A percentile compares a stretch with the other conserved stretches of the same genome.
Conservation (phyloP, 1,140 invertebrate genomes). For the Musca domestica region DNA sequence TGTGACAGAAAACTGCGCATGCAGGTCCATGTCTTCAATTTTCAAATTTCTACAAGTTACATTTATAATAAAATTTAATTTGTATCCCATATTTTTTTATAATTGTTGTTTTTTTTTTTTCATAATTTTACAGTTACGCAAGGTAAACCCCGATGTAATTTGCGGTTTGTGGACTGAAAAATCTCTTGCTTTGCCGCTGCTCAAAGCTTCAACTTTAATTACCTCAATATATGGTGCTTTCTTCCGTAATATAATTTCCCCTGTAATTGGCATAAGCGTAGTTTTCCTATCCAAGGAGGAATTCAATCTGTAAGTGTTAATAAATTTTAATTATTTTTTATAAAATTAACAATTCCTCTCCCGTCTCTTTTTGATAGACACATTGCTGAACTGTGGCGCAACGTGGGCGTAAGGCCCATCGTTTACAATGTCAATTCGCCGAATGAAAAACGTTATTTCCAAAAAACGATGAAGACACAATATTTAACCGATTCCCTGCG, state of each 20-base stretch:
- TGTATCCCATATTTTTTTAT: too few species aligned
- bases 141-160: constrained; percentile 45
- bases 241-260: constrained; percentile 51
- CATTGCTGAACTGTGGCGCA: constrained; percentile 50
- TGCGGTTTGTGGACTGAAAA: constrained; percentile 53
- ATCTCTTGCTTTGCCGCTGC: constrained; percentile 39
- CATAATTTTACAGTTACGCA: constrained; percentile 39
- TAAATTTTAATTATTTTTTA: too few species aligned
- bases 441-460: constrained; percentile 53
- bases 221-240: constrained; percentile 52
- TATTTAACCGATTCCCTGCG: constrained; percentile 52
- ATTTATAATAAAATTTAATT: too few species aligned
- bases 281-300: constrained; percentile 52
- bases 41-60: too few species aligned
- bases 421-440: constrained; percentile 54
- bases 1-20: too few species aligned
- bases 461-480: constrained; percentile 52
- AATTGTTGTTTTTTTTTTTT: constrained; percentile 16
- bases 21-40: too few species aligned
- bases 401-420: constrained; percentile 50
- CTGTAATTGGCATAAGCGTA: constrained; percentile 52
- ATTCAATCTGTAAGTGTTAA: constrained; percentile 46
- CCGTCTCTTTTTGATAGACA: constrained; percentile 36
- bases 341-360: neutral
- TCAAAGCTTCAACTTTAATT: constrained; percentile 48